These are phyloP conservation scores for Crocidura indochinensis DNA, from an alignment of 2,797 vertebrate species.

Conservation along the genomic window DNA sequence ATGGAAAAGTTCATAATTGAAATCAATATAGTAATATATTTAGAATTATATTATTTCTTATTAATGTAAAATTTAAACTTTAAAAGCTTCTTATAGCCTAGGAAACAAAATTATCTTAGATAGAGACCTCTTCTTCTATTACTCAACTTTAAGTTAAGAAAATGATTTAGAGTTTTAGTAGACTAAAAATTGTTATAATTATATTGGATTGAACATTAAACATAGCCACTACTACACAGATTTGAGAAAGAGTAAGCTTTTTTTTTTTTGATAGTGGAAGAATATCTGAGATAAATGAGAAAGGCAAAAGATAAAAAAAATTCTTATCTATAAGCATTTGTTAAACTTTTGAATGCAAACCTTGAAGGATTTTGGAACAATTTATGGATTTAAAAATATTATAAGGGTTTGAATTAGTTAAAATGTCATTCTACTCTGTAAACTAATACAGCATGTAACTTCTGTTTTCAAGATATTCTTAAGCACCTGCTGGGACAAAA, in stretches of 20 bases:
- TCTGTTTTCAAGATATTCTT: neutral
- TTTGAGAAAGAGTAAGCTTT: neutral
- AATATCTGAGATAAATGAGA: constrained; percentile 10
- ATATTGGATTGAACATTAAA: neutral
- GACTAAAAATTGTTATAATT: neutral
- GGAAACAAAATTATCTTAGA: neutral
- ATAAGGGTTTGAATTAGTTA: constrained; percentile 42
- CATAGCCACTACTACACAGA: neutral
- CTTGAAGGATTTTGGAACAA: neutral
- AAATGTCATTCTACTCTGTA: neutral
- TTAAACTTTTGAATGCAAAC: neutral
- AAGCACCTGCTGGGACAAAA: neutral
- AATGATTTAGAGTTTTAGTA: constrained; percentile 3
- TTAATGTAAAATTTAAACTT: no score
- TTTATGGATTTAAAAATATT: neutral
- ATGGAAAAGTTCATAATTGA: neutral
- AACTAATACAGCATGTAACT: neutral
- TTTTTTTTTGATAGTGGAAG: neutral
- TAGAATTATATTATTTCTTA: constrained; percentile 3
- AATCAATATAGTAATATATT: constrained; percentile 28
- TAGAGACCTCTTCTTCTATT: neutral
- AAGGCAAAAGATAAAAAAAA: constrained; percentile 37
- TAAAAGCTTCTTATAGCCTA: neutral
- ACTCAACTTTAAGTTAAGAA: neutral
- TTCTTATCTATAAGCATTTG: neutral